Base-by-base conservation (phyloP, 1,140 invertebrate genomes). In the Drosophila sulfurigaster region DNA sequence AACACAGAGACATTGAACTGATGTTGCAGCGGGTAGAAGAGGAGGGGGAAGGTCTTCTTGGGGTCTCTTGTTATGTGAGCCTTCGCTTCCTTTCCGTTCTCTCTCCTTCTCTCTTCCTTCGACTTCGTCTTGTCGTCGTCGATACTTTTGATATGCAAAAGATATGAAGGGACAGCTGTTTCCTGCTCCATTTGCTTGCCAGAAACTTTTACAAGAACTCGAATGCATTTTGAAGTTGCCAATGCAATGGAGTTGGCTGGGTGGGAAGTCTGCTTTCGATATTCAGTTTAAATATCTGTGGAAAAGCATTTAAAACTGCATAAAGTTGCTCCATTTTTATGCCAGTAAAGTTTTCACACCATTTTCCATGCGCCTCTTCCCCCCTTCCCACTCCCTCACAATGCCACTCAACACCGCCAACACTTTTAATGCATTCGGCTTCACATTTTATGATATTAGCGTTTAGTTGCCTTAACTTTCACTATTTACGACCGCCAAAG, bases 141-240 rank as follows among this genome's bases (percentile, higher is more conserved):
- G 85, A 88, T 88, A 89, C 83, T 88, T 82, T 72, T 88, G 83
- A 88, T 88, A 88, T 88, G 83, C 83, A 88, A 88, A 89, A 88
- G 83, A 88, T 88, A 88, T 88, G 80, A 89, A 88, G 85, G 83
- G 83, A 83, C 83, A 88, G 83, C 83, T 88, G 83, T 88, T 88
- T 88, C 83, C 83, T 88, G 83, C 83, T 88, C 83, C 83, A 88
- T 88, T 88, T 88, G 81, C 83, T 88, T 88, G 80, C 77, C 80
- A 73, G 88, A 88, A 88, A 88, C 78, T 88, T 88, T 89, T 83
- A 43, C 77, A 79, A 89, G 74, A 58, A 46, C 80, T 69, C 71
- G 59, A 83, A 83, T 89, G 83, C 78, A 88, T 83, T 83, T 69
- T 88, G 74, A 71, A 79, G 72, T 79, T 69, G 15, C 60, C 74